These are phyloP conservation scores for Danio jaintianensis DNA, from an alignment of 2,797 vertebrate genomes.

Conservation along the genomic window DNA sequence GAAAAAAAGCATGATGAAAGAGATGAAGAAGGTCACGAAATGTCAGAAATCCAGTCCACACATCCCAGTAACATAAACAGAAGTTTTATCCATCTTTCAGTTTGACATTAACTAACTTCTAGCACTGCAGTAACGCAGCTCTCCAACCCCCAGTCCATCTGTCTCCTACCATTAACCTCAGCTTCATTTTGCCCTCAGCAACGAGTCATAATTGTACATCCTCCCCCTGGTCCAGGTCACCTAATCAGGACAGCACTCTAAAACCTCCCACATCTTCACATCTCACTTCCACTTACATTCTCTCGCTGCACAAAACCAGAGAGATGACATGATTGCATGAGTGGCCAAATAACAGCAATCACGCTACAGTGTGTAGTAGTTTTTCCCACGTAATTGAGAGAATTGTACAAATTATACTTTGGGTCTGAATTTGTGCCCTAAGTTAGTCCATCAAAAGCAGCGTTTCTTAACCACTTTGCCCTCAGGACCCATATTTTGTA, in stretches of 20 bases:
- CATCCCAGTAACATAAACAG: constrained; percentile 14
- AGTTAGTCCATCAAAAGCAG: background rate
- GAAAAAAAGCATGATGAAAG: constrained; percentile 1
- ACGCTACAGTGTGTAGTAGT: background rate
- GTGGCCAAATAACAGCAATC: constrained; percentile 1
- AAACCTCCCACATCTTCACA: constrained; percentile 34
- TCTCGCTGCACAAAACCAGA: constrained; percentile 14
- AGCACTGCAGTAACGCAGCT: constrained; percentile 27
- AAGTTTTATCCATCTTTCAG: constrained; percentile 49
- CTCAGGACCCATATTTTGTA: background rate
- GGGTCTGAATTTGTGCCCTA: background rate
- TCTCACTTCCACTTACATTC: constrained; percentile 12
- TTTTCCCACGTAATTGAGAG: background rate
- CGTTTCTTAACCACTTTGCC: background rate
- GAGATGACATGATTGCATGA: constrained; percentile 16
- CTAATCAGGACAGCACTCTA: constrained; percentile 34
- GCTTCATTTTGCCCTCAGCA: constrained; percentile 50
- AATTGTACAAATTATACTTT: background rate
- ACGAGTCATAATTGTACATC: constrained; percentile 44
- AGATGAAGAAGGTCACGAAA: constrained; percentile 15
- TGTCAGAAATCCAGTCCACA: constrained; percentile 23
- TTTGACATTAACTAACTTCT: constrained; percentile 52
- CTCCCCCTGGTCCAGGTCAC: constrained; percentile 26
- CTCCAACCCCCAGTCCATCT: constrained; percentile 43
- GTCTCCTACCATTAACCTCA: constrained; percentile 60